Percentiles rank a stretch among this genome's conserved stretches.
phyloP scores from a whole-genome alignment of 1,140 invertebrate genomes.

The Littorina saxatilis region DNA sequence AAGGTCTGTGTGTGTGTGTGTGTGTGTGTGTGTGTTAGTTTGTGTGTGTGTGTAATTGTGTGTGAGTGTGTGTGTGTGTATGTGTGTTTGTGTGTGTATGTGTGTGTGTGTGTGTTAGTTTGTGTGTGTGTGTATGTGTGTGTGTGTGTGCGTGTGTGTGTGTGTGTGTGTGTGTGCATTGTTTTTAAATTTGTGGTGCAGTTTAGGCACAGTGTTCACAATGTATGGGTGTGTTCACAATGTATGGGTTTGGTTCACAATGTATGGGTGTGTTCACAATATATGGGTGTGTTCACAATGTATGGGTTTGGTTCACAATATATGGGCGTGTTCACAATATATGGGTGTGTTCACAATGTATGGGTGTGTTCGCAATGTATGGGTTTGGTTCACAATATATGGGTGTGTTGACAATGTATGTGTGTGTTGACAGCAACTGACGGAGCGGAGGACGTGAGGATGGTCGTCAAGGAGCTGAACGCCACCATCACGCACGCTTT shows the following conservation, averaged over 20 bases:
- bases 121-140: background rate
- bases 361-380: background rate
- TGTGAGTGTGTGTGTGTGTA: background rate
- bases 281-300: background rate
- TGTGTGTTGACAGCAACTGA: background rate
- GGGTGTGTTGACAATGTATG: background rate
- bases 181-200: background rate
- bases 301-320: background rate
- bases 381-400: background rate
- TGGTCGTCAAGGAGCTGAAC: conserved; percentile 48
- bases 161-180: background rate
- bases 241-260: too few relatives aligned
- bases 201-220: background rate
- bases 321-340: background rate
- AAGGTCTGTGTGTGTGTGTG: conserved; percentile 12
- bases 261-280: too few relatives aligned
- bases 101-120: background rate
- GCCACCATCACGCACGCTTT: conserved; percentile 38
- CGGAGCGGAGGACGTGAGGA: background rate
- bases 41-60: background rate
- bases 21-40: background rate
- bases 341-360: background rate
- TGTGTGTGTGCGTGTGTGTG: background rate
- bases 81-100: background rate
- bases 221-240: too few relatives aligned